A percentile compares a stretch with the other conserved stretches of the same genome.
Evolutionary conservation across 2,888 invertebrate species (phyloP).

Genomic region (Mythimna pallens): DNA sequence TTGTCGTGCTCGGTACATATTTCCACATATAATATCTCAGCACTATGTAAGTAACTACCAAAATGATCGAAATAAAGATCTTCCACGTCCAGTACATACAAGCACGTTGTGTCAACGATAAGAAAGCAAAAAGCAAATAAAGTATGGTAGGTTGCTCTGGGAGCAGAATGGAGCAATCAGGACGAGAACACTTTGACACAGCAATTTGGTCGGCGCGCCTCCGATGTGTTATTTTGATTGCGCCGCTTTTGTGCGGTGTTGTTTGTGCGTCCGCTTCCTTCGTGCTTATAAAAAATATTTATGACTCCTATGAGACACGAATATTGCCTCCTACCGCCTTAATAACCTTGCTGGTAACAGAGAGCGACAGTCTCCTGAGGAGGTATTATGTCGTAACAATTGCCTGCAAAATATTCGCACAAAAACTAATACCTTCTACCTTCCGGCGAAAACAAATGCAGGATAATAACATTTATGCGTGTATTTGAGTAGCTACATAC

Average conservation of each 20-base stretch:
- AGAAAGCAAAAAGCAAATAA: slow-evolving; percentile 81
- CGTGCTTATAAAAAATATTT: slow-evolving; percentile 81
- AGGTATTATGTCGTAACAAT: slow-evolving; percentile 68
- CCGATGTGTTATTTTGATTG: slow-evolving; percentile 89
- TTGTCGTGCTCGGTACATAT: neutral
- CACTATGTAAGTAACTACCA: neutral
- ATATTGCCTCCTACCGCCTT: slow-evolving; percentile 76
- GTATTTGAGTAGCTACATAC: slow-evolving; percentile 15
- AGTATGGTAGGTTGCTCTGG: slow-evolving; percentile 75
- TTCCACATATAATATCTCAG: neutral
- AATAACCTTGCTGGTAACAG: slow-evolving; percentile 73
- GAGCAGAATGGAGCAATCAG: slow-evolving; percentile 88
- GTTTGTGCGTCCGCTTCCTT: slow-evolving; percentile 80
- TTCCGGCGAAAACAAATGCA: slow-evolving; percentile 44
- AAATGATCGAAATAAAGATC: slow-evolving; percentile 21
- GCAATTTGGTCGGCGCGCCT: slow-evolving; percentile 85
- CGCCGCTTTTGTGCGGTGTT: slow-evolving; percentile 84
- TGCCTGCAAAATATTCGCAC: slow-evolving; percentile 59
- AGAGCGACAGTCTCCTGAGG: slow-evolving; percentile 70
- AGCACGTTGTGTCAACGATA: slow-evolving; percentile 73
- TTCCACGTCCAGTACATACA: slow-evolving; percentile 35
- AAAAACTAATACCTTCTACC: slow-evolving; percentile 52
- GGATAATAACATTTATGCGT: slow-evolving; percentile 39
- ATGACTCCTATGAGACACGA: slow-evolving; percentile 76
- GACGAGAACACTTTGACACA: slow-evolving; percentile 88